Base-by-base conservation (phyloP, 2,113 vertebrate species). In the Micromys minutus region DNA sequence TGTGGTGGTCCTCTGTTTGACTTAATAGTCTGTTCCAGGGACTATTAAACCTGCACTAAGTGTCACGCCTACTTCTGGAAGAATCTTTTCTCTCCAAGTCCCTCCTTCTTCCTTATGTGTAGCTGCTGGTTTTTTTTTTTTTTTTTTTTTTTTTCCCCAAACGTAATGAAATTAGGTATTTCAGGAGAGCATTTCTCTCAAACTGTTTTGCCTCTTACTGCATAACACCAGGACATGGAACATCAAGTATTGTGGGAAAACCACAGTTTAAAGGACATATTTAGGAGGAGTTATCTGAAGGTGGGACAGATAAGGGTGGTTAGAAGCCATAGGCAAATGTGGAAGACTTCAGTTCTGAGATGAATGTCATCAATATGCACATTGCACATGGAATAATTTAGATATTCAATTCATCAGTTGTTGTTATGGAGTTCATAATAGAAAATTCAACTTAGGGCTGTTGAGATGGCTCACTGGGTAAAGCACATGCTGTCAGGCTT, bases 341-440 rank as follows among this genome's bases (percentile, higher is more conserved):
- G 71, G 42, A 26, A 63, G 52, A 79, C 61, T 52, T 88, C 42
- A 29, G 34, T 15, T 80, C 19, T 21, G 74, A 52, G n/a, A 87
- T 7, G 6, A 47, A 75, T 45, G 31, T 10, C 74, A 93, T 79
- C 89, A 63, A 15, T 47, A 76, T 76, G 57, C 83, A 10, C 4
- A 21, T 86, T 39, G 1, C 17, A 63, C 34, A 71, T 77, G 81
- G 17, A 96, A n/a, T 65, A 34, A 55, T 0, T 29, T 95, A 93
- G 87, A 65, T 72, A 91, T 69, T 63, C 63, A 71, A 95, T 88
- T 88, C 75, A 90, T 91, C 75, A 36, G 29, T 74, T 95, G 87
- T 95, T 97, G 42, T 84, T 39, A 2, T 42, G 2, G 47, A 94
- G 63, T 16, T 13, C 85, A 36, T 89, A 87, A 34, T 92, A 11